Conservation (phyloP, 1,140 invertebrate species). For the Linepithema humile region DNA sequence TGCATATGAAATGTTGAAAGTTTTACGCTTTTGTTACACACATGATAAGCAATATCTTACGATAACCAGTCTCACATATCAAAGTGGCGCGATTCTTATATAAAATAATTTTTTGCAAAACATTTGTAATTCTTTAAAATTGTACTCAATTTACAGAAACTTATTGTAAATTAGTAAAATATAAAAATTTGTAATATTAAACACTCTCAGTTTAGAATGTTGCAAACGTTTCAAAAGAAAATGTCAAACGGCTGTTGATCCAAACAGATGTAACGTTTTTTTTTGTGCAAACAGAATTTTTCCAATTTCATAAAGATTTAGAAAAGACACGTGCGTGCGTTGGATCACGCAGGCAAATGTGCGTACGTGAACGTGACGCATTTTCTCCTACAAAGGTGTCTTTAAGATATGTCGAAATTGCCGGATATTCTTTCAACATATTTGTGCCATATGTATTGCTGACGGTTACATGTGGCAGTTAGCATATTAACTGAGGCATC, state of each 20-base stretch:
- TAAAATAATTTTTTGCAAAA: not conserved
- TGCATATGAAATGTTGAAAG: not conserved
- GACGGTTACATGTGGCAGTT: not conserved
- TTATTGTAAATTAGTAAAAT: not conserved
- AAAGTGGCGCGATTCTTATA: not conserved
- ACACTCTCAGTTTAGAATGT: too few species aligned
- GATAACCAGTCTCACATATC: not conserved
- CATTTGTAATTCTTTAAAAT: not conserved
- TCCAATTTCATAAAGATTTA: too few species aligned
- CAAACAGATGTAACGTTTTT: not conserved
- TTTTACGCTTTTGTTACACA: not conserved
- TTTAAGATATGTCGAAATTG: not conserved
- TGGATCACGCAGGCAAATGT: not conserved
- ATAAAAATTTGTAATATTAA: not conserved
- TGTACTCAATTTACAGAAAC: not conserved
- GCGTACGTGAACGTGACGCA: slow-evolving; percentile 3
- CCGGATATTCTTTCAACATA: not conserved
- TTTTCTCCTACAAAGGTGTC: not conserved
- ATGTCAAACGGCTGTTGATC: not conserved
- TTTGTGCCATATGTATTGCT: not conserved
- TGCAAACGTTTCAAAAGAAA: not conserved
- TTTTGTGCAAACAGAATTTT: not conserved
- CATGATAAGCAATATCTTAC: not conserved
- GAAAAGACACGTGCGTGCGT: not conserved
- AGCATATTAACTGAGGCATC: not conserved